Evolutionary conservation across 1,140 invertebrate genomes (phyloP).

Genomic region (Tetramorium parvispinum): DNA sequence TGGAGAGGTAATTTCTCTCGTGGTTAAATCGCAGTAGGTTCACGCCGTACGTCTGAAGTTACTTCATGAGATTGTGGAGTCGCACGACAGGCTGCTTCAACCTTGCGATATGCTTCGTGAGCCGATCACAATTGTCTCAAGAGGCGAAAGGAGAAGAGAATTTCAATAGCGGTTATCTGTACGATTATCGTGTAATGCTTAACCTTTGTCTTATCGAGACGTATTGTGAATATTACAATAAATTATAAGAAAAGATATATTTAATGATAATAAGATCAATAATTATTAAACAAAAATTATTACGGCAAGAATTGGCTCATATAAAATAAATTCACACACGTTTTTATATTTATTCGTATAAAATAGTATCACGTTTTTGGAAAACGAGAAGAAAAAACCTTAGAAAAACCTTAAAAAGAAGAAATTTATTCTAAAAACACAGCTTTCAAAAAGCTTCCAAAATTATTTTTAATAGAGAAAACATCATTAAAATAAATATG

Average conservation of each 20-base stretch:
- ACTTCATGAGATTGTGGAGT: slow-evolving; percentile 65
- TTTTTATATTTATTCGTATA: no score
- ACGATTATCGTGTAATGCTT: slow-evolving; percentile 15
- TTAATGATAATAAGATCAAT: not conserved
- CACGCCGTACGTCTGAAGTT: slow-evolving; percentile 42
- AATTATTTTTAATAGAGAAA: not conserved
- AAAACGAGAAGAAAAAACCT: not conserved
- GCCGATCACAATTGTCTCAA: slow-evolving; percentile 49
- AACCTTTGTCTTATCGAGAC: slow-evolving; percentile 34
- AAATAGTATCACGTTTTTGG: not conserved
- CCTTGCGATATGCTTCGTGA: slow-evolving; percentile 38
- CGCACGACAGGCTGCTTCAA: slow-evolving; percentile 52
- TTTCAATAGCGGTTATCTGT: slow-evolving; percentile 40
- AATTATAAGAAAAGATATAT: not conserved
- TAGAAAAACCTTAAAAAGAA: not conserved
- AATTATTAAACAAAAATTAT: slow-evolving; percentile 3
- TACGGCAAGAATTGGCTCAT: not conserved
- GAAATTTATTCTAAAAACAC: not conserved
- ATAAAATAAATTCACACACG: not conserved
- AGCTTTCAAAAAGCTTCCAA: not conserved
- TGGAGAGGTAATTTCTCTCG: slow-evolving; percentile 67
- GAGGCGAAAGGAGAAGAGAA: slow-evolving; percentile 33
- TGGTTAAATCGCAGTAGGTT: slow-evolving; percentile 48
- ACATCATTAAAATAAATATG: not conserved
- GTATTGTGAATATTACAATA: not conserved